A percentile compares a stretch with the other conserved stretches of the same genome.
phyloP scores from a whole-genome alignment of 2,888 invertebrate genomes.

The Tipula vernalis region DNA sequence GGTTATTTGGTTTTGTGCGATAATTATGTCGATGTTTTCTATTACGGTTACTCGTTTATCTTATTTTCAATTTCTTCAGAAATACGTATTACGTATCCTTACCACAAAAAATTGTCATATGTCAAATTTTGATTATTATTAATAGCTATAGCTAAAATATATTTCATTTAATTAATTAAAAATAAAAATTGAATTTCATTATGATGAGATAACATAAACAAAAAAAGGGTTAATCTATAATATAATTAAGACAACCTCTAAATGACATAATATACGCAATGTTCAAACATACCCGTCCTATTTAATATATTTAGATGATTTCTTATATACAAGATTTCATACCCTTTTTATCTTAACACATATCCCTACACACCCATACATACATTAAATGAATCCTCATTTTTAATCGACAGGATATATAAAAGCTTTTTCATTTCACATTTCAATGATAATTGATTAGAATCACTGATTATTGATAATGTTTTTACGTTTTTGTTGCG shows the following conservation, averaged over 20 bases:
- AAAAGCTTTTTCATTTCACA: neutral
- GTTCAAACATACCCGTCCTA: neutral
- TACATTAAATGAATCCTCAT: neutral
- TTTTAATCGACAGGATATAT: neutral
- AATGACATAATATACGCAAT: neutral
- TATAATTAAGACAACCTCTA: neutral
- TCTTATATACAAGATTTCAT: neutral
- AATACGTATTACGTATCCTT: neutral
- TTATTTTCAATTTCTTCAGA: neutral
- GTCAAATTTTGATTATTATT: neutral
- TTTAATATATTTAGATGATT: neutral
- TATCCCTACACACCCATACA: neutral
- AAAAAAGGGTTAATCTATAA: neutral
- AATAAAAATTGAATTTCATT: neutral
- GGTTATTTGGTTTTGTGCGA: neutral
- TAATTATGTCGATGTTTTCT: neutral
- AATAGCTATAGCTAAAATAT: neutral
- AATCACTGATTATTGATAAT: neutral
- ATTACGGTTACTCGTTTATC: neutral
- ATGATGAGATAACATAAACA: neutral
- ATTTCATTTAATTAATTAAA: neutral
- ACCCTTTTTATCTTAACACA: neutral
- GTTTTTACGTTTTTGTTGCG: neutral
- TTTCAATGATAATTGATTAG: neutral
- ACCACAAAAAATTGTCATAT: neutral